Evolutionary conservation across 2,797 vertebrate species (phyloP), one percentile per base, ranked within the genome.

Genomic region (Pseudotriccus pelzelni): DNA sequence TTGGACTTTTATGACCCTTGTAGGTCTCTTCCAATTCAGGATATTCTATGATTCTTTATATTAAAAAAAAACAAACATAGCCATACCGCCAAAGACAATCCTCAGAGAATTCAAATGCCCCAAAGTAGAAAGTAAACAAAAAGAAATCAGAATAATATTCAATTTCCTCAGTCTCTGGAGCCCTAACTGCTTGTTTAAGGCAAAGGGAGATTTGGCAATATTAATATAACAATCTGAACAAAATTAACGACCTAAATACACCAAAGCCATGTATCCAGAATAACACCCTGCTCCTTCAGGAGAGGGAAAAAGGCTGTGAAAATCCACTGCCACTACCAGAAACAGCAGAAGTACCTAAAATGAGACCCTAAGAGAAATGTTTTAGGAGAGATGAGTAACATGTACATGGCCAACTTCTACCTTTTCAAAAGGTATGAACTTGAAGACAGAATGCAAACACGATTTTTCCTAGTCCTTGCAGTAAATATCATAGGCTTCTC

Each of bases 401-500:
- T 4, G 7, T 18, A 49, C 1, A 10, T 3, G 11, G 14, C 14
- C 55, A 44, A 20, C 7, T 4, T 11, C 9, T 4, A 47, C 13
- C 46, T 74, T 73, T 67, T 72, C 55, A 44, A 52, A 70, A 89
- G 9, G 14, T 36, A 63, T 20, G 18, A 60, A 10, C 36, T 59
- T 28, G 25, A 28, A 39, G 25, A 60, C 23, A 69, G 22, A 55
- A 56, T 20, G 27, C 8, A 37, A 28, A 39, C 12, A 19, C 3
- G 3, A 47, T 60, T 66, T 59, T 63, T 52, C 47, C 49, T 62
- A 63, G 39, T 53, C 28, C 41, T 52, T 64, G 28, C 23, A 25
- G 34, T 34, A 74, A 68, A 77, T 7, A 12, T 16, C 22, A 21
- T 19, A 7, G 17, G 18, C 12, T 62, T 52, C 56, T 67, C 32